These are phyloP conservation scores for Myiagra hebetior DNA, from an alignment of 2,113 vertebrate species.

Conservation along the genomic window DNA sequence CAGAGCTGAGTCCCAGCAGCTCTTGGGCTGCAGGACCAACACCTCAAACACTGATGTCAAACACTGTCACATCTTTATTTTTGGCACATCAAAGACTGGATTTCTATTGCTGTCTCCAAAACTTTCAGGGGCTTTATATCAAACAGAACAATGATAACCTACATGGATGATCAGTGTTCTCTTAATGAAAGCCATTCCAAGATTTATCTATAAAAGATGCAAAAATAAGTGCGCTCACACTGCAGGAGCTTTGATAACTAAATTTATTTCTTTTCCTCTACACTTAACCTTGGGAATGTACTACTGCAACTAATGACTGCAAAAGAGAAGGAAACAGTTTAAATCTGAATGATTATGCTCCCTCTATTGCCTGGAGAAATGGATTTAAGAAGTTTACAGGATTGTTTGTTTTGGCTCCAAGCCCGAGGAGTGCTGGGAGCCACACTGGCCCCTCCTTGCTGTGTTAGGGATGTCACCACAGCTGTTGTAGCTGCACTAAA, in stretches of 20 bases:
- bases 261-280: not conserved
- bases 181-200: not conserved
- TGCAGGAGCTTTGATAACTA: accelerated
- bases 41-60: accelerated
- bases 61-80: not conserved
- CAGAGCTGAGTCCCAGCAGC: not conserved
- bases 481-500: accelerated
- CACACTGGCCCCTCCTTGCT: accelerated
- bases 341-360: not conserved
- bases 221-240: not conserved
- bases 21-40: not conserved
- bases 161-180: not conserved
- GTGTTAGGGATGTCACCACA: accelerated
- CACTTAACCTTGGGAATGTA: not conserved
- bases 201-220: not conserved
- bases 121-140: too few species aligned
- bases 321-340: not conserved
- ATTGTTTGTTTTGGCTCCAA: not conserved
- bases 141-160: not conserved
- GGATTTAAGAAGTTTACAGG: not conserved
- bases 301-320: not conserved
- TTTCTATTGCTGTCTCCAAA: not conserved
- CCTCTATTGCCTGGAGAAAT: not conserved
- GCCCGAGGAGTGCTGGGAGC: not conserved
- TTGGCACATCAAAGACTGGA: not conserved